phyloP scores from a whole-genome alignment of 1,140 invertebrate genomes.

The Eupristina koningsbergeri region DNA sequence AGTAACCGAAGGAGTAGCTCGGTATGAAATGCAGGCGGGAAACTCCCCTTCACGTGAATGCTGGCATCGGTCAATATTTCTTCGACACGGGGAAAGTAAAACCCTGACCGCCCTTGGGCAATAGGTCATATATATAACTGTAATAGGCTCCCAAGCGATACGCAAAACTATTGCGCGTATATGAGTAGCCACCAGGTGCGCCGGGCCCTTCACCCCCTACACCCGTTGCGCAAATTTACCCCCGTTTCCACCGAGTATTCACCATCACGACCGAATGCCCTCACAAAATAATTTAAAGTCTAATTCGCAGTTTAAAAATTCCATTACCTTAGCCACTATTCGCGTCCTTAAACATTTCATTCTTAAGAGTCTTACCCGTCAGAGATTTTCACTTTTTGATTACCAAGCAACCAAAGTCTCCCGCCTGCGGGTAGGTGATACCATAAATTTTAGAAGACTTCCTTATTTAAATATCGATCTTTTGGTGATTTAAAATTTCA shows the following conservation, averaged over 20 bases:
- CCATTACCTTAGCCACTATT: neutral
- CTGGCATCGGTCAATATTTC: conserved; percentile 21
- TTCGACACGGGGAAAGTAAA: neutral
- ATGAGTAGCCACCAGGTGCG: neutral
- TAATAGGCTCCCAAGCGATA: too few relatives aligned
- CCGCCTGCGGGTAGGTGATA: neutral
- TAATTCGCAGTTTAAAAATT: neutral
- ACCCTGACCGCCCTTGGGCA: neutral
- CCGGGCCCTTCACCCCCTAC: too few relatives aligned
- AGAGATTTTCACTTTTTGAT: neutral
- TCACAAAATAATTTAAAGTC: neutral
- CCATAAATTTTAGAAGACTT: too few relatives aligned
- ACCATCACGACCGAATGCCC: neutral
- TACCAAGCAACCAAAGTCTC: neutral
- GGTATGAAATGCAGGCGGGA: neutral
- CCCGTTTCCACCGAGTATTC: too few relatives aligned
- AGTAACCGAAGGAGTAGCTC: neutral
- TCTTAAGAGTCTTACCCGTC: neutral
- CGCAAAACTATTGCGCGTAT: neutral
- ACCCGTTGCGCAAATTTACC: too few relatives aligned
- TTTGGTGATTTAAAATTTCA: neutral
- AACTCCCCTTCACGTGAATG: neutral
- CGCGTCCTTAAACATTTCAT: neutral
- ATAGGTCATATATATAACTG: neutral
- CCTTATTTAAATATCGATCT: neutral